Conservation (phyloP, 2,113 vertebrate species). For the Syrmaticus mikado region DNA sequence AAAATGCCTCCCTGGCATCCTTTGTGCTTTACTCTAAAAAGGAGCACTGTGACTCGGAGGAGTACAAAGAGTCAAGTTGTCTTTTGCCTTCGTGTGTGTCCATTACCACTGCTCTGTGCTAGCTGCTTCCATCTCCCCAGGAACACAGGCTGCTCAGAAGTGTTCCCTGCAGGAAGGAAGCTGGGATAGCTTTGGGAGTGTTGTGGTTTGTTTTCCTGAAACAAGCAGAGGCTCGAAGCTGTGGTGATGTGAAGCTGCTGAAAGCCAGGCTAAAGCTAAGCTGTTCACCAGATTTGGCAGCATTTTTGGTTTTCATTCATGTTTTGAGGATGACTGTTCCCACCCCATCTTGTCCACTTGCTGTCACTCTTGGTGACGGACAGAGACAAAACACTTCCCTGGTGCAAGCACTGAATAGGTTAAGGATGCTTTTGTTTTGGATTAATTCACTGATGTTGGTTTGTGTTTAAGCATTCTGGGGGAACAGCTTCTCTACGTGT, state of each 20-base stretch:
- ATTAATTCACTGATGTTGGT: background rate
- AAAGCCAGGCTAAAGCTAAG: background rate
- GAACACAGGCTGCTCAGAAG: background rate
- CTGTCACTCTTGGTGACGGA: background rate
- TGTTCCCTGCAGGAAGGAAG: background rate
- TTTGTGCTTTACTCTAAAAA: background rate
- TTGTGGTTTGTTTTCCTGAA: fast-evolving
- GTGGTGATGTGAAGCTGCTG: background rate
- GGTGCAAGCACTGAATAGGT: background rate
- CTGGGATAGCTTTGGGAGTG: background rate
- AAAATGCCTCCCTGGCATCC: background rate
- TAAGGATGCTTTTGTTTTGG: background rate
- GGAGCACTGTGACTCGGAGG: background rate
- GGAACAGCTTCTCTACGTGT: background rate
- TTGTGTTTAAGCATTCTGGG: background rate
- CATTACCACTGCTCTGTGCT: background rate
- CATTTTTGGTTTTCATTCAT: background rate
- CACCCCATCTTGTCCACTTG: background rate
- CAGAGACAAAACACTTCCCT: background rate
- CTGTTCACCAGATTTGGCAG: background rate
- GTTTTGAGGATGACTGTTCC: background rate
- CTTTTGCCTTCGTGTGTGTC: fast-evolving
- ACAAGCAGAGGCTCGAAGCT: background rate
- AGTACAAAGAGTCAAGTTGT: background rate
- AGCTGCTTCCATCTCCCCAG: background rate